Percentiles rank a stretch among this genome's conserved stretches.
Conservation (phyloP, 2,113 vertebrate genomes). For the Dicrurus megarhynchus region DNA sequence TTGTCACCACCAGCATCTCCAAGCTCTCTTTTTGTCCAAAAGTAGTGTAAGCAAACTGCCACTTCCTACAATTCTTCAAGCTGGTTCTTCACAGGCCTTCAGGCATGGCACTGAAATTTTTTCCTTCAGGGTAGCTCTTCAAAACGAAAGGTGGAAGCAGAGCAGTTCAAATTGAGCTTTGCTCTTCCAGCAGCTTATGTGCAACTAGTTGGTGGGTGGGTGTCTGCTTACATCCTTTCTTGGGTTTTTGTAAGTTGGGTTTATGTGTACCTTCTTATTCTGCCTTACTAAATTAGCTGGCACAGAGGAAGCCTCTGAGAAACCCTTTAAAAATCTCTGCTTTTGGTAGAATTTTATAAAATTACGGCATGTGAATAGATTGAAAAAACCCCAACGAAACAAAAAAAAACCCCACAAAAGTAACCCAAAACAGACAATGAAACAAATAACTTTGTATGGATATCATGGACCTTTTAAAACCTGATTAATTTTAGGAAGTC, state of each 20-base stretch:
- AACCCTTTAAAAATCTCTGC: background rate
- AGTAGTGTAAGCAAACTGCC: background rate
- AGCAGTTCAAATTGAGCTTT: background rate
- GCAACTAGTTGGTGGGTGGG: background rate
- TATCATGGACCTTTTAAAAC: background rate
- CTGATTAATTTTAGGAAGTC: background rate
- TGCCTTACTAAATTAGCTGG: conserved; percentile 42
- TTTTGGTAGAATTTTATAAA: background rate
- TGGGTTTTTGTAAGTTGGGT: background rate
- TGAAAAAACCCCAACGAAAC: fast-evolving
- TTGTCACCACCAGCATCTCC: background rate
- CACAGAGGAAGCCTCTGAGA: conserved; percentile 44
- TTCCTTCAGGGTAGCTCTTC: background rate
- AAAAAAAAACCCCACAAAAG: background rate
- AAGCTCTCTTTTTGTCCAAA: background rate
- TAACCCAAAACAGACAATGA: background rate
- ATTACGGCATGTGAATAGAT: background rate
- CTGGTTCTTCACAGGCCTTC: background rate
- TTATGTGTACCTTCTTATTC: background rate
- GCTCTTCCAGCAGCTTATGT: background rate
- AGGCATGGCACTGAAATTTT: background rate
- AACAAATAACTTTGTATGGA: background rate
- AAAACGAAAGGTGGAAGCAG: background rate
- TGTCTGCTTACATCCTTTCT: background rate
- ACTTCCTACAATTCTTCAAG: background rate